Evolutionary conservation across 2,888 invertebrate species (phyloP).

Genomic region (Aporophyla lueneburgensis): DNA sequence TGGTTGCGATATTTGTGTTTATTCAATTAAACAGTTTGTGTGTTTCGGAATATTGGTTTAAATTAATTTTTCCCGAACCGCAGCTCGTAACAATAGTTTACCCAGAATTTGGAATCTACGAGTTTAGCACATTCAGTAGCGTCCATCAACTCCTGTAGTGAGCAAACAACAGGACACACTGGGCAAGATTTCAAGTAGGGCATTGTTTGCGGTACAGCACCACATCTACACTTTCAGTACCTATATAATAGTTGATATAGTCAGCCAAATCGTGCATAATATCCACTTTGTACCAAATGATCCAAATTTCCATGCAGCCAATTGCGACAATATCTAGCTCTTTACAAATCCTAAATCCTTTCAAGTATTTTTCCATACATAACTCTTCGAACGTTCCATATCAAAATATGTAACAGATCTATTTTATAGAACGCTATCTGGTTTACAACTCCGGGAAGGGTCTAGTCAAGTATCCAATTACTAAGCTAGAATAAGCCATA

Average conservation of each 20-base stretch:
- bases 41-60: too few relatives aligned
- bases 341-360: background rate
- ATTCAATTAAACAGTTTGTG: too few relatives aligned
- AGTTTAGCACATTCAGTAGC: too few relatives aligned
- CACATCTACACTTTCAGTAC: background rate
- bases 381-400: background rate
- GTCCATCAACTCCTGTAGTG: too few relatives aligned
- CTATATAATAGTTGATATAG: background rate
- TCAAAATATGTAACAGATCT: conserved; percentile 8
- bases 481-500: conserved; percentile 48
- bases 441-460: conserved; percentile 5
- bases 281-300: background rate
- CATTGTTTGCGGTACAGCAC: too few relatives aligned
- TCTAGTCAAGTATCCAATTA: conserved; percentile 50
- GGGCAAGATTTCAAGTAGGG: too few relatives aligned
- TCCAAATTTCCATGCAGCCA: background rate
- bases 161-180: too few relatives aligned
- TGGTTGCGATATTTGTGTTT: too few relatives aligned
- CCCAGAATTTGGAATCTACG: too few relatives aligned
- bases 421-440: conserved; percentile 1
- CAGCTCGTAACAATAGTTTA: too few relatives aligned
- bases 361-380: background rate
- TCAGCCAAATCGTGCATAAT: background rate
- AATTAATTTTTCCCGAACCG: too few relatives aligned
- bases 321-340: background rate